Evolutionary conservation across 2,797 vertebrate species (phyloP).

Genomic region (Propithecus perrieri): DNA sequence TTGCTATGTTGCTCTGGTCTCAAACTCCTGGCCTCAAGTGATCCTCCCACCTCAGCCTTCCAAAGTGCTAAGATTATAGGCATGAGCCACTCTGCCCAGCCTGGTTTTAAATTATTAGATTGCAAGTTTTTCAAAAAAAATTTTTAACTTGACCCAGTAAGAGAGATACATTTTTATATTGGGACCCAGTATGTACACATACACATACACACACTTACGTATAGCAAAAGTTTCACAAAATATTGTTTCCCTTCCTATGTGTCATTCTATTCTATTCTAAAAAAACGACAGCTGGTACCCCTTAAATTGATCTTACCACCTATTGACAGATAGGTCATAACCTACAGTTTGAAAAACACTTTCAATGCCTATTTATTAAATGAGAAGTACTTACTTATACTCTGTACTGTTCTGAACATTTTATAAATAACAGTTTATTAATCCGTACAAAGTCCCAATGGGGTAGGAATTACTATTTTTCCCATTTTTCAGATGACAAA

Average conservation of each 20-base stretch:
- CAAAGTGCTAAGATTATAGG: background rate
- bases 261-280: background rate
- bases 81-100: background rate
- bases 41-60: too few species aligned
- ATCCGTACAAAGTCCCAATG: background rate
- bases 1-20: too few species aligned
- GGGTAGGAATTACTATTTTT: background rate
- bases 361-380: background rate
- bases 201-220: background rate
- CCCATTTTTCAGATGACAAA: background rate
- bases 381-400: background rate
- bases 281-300: background rate
- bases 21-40: too few species aligned
- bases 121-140: background rate
- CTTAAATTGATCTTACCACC: background rate
- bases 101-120: background rate
- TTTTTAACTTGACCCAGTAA: background rate
- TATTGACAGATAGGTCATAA: background rate
- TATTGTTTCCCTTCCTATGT: background rate
- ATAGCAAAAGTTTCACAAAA: background rate
- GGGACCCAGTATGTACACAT: background rate
- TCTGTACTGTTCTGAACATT: background rate
- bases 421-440: background rate
- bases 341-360: background rate
- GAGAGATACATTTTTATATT: background rate